Conservation (phyloP, 2,888 invertebrate species). For the Dasypolia templi region DNA sequence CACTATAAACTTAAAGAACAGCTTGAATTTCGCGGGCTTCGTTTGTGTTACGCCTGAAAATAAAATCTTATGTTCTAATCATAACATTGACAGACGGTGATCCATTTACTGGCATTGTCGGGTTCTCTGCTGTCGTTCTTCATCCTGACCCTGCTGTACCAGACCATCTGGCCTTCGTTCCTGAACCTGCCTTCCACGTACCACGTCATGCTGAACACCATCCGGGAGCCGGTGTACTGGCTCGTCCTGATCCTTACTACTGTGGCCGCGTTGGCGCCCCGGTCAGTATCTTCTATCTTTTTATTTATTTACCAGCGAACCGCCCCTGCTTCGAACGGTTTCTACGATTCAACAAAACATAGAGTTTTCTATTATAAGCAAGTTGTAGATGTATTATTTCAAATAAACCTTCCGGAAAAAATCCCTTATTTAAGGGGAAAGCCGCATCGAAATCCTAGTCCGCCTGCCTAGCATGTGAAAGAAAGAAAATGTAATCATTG, state of each 20-base stretch:
- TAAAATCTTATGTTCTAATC: neutral
- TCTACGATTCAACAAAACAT: neutral
- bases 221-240: constrained; percentile 95
- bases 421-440: neutral
- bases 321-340: neutral
- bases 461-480: neutral
- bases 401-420: neutral
- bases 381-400: neutral
- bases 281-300: constrained; percentile 88
- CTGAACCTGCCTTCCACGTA: constrained; percentile 96
- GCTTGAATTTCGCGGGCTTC: neutral
- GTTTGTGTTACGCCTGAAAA: neutral
- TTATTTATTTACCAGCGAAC: neutral
- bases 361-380: neutral
- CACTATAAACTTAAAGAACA: neutral
- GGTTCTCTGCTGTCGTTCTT: constrained; percentile 96
- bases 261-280: constrained; percentile 95
- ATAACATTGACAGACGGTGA: constrained; percentile 93
- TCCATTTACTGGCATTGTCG: constrained; percentile 94
- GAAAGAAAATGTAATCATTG: neutral
- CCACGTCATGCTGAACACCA: constrained; percentile 95
- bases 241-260: constrained; percentile 94
- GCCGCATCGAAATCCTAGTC: neutral
- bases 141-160: constrained; percentile 95
- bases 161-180: constrained; percentile 95